Conservation (phyloP, 2,113 vertebrate species). For the Rostratula benghalensis region DNA sequence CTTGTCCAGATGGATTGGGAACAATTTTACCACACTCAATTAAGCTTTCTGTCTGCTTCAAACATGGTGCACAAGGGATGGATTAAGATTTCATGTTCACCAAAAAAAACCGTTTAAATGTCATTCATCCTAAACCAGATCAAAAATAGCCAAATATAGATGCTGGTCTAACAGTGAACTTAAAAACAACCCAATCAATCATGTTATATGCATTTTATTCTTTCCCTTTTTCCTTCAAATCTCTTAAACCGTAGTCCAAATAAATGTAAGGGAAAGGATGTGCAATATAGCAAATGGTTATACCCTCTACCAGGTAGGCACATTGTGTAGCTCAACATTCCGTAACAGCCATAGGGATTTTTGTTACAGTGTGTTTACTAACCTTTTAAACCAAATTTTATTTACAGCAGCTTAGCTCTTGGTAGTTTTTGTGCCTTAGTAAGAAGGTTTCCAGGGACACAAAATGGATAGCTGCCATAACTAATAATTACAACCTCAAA, state of each 20-base stretch:
- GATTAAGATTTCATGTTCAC: neutral
- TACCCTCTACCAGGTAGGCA: neutral
- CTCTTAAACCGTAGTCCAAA: neutral
- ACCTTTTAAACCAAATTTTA: constrained; percentile 12
- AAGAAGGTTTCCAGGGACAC: neutral
- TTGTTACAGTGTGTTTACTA: neutral
- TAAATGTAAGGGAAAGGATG: neutral
- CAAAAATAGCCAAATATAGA: neutral
- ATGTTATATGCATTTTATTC: neutral
- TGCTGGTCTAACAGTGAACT: neutral
- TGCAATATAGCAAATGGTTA: neutral
- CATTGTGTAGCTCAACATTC: neutral
- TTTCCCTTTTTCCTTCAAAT: neutral
- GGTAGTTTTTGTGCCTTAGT: neutral
- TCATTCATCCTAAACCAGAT: neutral
- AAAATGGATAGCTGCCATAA: constrained; percentile 21
- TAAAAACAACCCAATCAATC: neutral
- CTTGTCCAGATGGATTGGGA: neutral
- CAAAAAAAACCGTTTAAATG: neutral
- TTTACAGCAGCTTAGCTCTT: neutral
- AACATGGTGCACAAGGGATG: neutral
- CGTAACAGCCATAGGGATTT: neutral
- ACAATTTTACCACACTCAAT: neutral
- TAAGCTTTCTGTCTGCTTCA: constrained; percentile 3
- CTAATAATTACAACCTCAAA: constrained; percentile 44